Percentiles rank a stretch among this genome's conserved stretches.
phyloP scores from a whole-genome alignment of 2,888 invertebrate genomes.

The Cordilura impudica region DNA sequence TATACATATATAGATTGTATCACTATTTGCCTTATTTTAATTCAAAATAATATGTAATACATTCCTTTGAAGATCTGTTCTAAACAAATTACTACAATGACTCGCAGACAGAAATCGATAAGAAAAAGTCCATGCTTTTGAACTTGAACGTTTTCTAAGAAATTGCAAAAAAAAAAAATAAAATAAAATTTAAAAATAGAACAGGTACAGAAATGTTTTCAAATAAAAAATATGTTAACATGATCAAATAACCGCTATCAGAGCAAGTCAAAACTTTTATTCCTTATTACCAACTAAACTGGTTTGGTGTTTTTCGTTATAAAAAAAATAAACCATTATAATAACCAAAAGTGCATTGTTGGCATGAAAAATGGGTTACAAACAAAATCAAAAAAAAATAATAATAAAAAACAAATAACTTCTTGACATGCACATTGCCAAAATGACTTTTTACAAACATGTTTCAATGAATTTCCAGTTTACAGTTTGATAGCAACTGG shows the following conservation, averaged over 20 bases:
- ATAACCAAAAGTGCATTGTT: background rate
- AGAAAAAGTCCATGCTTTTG: constrained; percentile 21
- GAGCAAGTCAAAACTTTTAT: too few relatives aligned
- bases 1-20: too few relatives aligned
- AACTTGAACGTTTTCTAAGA: constrained; percentile 29
- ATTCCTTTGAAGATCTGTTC: too few relatives aligned
- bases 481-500: constrained; percentile 20
- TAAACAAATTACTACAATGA: too few relatives aligned
- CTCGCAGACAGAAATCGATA: background rate
- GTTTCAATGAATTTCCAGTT: background rate
- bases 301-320: too few relatives aligned
- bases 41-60: too few relatives aligned
- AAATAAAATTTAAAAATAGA: background rate
- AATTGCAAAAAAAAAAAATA: background rate
- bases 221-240: too few relatives aligned
- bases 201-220: background rate
- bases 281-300: too few relatives aligned
- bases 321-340: too few relatives aligned
- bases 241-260: too few relatives aligned
- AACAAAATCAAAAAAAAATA: background rate
- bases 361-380: constrained; percentile 1
- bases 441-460: too few relatives aligned
- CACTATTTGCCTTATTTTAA: too few relatives aligned
- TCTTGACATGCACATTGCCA: background rate
- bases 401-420: background rate